phyloP scores from a whole-genome alignment of 2,113 vertebrate species.

The Puntigrus tetrazona region DNA sequence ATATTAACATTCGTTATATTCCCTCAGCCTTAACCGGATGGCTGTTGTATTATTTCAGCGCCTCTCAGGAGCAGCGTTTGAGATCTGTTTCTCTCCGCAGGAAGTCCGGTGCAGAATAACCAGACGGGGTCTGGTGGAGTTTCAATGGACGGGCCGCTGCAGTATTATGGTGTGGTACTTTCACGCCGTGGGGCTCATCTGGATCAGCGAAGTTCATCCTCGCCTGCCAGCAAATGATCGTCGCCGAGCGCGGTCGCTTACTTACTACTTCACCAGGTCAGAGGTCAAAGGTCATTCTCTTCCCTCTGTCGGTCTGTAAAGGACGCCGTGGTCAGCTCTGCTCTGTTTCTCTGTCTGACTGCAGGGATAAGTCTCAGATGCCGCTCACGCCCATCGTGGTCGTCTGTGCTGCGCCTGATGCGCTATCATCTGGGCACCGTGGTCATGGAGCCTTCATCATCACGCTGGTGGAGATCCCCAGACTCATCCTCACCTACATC shows the following conservation, averaged over 20 bases:
- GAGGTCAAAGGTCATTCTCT: slow-evolving; percentile 32
- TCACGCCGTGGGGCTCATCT: slow-evolving; percentile 93
- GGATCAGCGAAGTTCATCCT: slow-evolving; percentile 98
- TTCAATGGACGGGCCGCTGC: slow-evolving; percentile 82
- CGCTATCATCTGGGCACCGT: slow-evolving; percentile 95
- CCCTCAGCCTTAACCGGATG: too few species aligned
- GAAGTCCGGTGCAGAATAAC: slow-evolving; percentile 80
- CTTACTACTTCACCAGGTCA: slow-evolving; percentile 97
- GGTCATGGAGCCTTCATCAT: slow-evolving; percentile 98
- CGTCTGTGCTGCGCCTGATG: slow-evolving; percentile 83
- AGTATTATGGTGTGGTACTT: slow-evolving; percentile 97
- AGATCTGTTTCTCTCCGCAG: slow-evolving; percentile 65
- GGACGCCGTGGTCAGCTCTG: background rate
- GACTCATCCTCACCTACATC: slow-evolving; percentile 94
- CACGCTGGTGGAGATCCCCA: slow-evolving; percentile 95
- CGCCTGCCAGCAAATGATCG: slow-evolving; percentile 97
- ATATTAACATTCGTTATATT: too few species aligned
- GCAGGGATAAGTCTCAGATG: slow-evolving; percentile 89
- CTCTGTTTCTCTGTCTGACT: background rate
- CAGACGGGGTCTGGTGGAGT: slow-evolving; percentile 85
- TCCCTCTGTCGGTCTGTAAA: background rate
- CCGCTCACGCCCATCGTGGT: slow-evolving; percentile 86
- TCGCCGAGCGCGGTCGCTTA: slow-evolving; percentile 95
- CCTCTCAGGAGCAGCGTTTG: too few species aligned
- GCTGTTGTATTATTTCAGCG: too few species aligned